Conservation (phyloP, 2,888 invertebrate genomes). For the Conops quadrifasciatus region DNA sequence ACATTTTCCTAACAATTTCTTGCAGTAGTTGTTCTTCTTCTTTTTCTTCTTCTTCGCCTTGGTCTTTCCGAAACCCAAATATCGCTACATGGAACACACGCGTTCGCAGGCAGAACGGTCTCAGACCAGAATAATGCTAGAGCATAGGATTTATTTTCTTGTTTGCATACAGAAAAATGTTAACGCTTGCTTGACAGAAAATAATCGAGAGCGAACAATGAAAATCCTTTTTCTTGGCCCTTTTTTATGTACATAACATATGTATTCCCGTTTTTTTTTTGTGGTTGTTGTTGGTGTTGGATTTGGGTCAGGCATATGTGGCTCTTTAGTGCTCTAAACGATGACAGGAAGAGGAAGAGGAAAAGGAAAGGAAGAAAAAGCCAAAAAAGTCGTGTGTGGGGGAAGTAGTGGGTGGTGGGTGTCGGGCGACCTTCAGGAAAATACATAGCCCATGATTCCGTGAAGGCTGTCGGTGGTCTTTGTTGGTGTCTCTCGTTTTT, state of each 20-base stretch:
- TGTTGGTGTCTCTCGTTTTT: too few species aligned
- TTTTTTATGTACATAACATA: too few species aligned
- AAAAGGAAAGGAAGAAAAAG: too few species aligned
- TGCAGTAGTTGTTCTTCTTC: neutral
- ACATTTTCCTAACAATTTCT: slow-evolving; percentile 19
- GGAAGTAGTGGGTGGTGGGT: too few species aligned
- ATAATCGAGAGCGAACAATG: slow-evolving; percentile 48
- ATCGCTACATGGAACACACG: slow-evolving; percentile 12
- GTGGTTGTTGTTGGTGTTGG: neutral
- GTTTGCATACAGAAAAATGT: slow-evolving; percentile 43
- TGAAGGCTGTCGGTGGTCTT: too few species aligned
- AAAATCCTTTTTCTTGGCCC: slow-evolving; percentile 20
- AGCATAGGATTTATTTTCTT: slow-evolving; percentile 19
- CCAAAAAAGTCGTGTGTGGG: neutral
- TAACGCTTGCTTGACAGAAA: slow-evolving; percentile 58
- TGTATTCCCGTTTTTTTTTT: neutral
- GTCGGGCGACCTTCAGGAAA: too few species aligned
- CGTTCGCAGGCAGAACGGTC: neutral
- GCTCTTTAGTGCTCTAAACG: too few species aligned
- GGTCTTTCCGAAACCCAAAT: too few species aligned
- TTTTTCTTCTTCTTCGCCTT: too few species aligned
- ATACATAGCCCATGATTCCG: too few species aligned
- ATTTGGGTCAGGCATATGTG: slow-evolving; percentile 18
- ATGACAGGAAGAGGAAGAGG: slow-evolving; percentile 4
- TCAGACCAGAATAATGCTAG: neutral